Base-by-base conservation (phyloP, 2,888 invertebrate species). In the Hemistola chrysoprasaria region DNA sequence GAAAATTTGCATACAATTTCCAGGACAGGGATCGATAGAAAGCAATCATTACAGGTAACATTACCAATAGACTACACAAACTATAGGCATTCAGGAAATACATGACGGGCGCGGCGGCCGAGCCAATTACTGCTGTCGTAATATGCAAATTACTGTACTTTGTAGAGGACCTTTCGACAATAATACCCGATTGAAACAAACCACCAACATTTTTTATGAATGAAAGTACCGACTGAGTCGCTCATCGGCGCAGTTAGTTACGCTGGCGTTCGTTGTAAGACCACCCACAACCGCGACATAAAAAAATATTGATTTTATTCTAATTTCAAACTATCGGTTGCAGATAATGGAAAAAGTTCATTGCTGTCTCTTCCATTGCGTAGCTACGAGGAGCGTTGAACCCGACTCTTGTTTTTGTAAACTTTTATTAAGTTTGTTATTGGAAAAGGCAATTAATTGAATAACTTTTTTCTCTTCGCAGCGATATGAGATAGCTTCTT, bases 311-410 rank as follows among this genome's bases (percentile, higher is more conserved):
- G 58, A 55, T 59, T 60, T 62, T 65, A 62, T 62, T 63, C 53
- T 60, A 62, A 65, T 69, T 65, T 61, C 59, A 64, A 64, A 63
- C 60, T 56, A 65, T 70, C 64, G 61, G 60, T 62, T 56, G 53
- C 49, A 65, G 70, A 69, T 71, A 74, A 74, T 75, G 69, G 71
- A 65, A 69, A 72, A 75, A 72, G 59, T 69, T 71, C 62, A 50
- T 59, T 64, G 66, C 56, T 61, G 52, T 54, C 56, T 63, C 50
- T 49, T 43, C 8, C 26, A 30, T 32, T 44, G 38, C 26, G 34
- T 40, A 34, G 47, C 48, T 36, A 31, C 40, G 21, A 31, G 42
- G 56, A 51, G 35, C 54, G 37, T 35, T 56, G 53, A 60, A 58
- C 56, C 54, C 36, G 9, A 22, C 25, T 40, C 40, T 50, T 47